A percentile compares a stretch with the other conserved stretches of the same genome.
phyloP scores from a whole-genome alignment of 1,140 invertebrate genomes.

The Drosophila suzukii region DNA sequence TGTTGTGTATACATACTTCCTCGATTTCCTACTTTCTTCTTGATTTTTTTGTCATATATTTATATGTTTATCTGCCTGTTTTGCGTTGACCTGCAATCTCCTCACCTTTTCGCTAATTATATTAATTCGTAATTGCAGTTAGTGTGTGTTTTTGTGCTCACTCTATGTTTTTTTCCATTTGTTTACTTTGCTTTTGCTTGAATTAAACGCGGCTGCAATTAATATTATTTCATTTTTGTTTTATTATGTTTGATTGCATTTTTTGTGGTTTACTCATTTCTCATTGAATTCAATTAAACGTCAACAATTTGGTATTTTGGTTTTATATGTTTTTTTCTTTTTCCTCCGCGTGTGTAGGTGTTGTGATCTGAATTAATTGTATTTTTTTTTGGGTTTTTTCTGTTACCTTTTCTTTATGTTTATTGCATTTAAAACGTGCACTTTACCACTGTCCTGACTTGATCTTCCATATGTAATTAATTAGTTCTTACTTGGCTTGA shows the following conservation, averaged over 20 bases:
- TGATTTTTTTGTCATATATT: constrained; percentile 40
- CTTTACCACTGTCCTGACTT: constrained; percentile 44
- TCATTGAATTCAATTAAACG: constrained; percentile 78
- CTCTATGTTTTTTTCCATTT: constrained; percentile 74
- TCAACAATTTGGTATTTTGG: constrained; percentile 69
- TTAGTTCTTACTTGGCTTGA: constrained; percentile 63
- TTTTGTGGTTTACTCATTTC: constrained; percentile 55
- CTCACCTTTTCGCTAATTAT: constrained; percentile 38
- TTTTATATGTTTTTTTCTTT: constrained; percentile 25
- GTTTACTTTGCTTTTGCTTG: constrained; percentile 55
- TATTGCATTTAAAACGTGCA: constrained; percentile 79
- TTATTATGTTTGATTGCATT: constrained; percentile 73
- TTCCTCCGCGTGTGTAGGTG: constrained; percentile 44
- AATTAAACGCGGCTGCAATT: constrained; percentile 69
- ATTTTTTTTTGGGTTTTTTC: constrained; percentile 29
- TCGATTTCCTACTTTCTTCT: constrained; percentile 36
- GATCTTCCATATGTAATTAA: constrained; percentile 43
- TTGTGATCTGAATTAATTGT: constrained; percentile 45
- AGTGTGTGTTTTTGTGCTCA: constrained; percentile 74
- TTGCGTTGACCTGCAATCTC: constrained; percentile 40
- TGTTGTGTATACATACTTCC: constrained; percentile 40
- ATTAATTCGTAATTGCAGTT: constrained; percentile 60
- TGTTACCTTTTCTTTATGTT: constrained; percentile 37
- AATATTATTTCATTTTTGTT: constrained; percentile 53
- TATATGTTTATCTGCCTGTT: constrained; percentile 33